Evolutionary conservation across 2,797 vertebrate species (phyloP).

Genomic region (Sebastes cheni): DNA sequence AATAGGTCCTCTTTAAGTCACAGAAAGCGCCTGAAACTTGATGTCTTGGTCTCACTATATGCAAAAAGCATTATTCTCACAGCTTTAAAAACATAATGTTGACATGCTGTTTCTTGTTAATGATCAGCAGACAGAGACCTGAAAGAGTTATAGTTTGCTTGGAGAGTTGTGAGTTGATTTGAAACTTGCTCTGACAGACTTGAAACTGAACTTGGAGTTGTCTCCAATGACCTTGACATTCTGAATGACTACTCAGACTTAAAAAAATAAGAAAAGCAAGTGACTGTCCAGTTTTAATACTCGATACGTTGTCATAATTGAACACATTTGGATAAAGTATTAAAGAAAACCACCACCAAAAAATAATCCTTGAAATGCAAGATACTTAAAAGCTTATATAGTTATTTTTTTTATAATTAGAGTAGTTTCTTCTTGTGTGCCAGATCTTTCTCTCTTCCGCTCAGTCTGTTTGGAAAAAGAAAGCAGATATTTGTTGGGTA

Average conservation of each 20-base stretch:
- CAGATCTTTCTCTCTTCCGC: background rate
- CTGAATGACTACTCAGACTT: too few relatives aligned
- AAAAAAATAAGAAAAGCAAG: background rate
- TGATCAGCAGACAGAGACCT: too few relatives aligned
- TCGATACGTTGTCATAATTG: too few relatives aligned
- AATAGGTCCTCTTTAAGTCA: too few relatives aligned
- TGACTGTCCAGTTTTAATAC: background rate
- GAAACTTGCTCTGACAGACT: background rate
- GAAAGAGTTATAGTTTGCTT: too few relatives aligned
- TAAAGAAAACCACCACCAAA: background rate
- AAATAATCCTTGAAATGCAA: background rate
- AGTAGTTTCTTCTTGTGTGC: background rate
- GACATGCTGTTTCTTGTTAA: too few relatives aligned
- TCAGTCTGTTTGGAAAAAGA: background rate
- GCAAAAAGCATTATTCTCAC: background rate
- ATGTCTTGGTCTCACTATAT: too few relatives aligned
- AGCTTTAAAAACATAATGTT: background rate
- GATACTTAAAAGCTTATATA: background rate
- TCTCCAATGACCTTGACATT: background rate
- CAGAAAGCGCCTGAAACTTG: too few relatives aligned
- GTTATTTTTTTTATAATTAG: background rate
- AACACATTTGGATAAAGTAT: background rate
- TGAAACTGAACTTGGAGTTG: background rate
- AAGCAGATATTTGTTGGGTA: background rate
- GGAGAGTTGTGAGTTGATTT: too few relatives aligned